Base-by-base conservation (phyloP, 1,140 invertebrate genomes). In the Telenomus remus region DNA sequence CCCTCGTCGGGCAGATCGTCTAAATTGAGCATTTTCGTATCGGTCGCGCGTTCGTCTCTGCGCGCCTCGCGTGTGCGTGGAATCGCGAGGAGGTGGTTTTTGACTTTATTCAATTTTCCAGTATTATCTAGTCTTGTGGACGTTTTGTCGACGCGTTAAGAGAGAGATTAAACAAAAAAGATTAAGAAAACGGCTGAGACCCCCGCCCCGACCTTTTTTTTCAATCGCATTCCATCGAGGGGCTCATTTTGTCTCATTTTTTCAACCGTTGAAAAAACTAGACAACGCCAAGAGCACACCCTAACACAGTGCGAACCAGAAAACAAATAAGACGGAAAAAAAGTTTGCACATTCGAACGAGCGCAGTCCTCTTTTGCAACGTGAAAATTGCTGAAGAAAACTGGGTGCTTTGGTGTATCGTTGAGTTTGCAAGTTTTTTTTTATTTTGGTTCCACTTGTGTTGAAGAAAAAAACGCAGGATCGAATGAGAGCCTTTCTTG, bases 51-150 rank as follows among this genome's bases (percentile, higher is more conserved):
- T 69, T 75, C 39, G 19, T 69, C 33, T 35, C 59, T 50, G 12
- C 16, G 66, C 57, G 43, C 19, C 19, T 3, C 64, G 68, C 19
- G 47, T 77, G 68, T 53, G 42, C 50, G 54, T 61, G 55, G 43
- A 64, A 71, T 73, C 76, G 75, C 39, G 69, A 63, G 55, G 51
- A 74, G 73, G 77, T 79, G 70, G 68, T 78, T 85, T 81, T 84
- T 83, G 80, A 85, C 82, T 84, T 84, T 83, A 83, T 82, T 85
- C 80, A 84, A 81, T 85, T 82, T 87, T 87, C 84, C 86, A 86
- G 86, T 87, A 87, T 86, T 86, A 87, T 87, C 86, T 87, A 87
- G 86, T 87, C 86, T 86, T 85, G 85, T 82, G 84, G 84, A 84
- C 79, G 82, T 85, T 84, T 85, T 80, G 80, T 85, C 83, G 81